Evolutionary conservation across 2,797 vertebrate genomes (phyloP), one percentile per base, ranked within the genome.

Genomic region (Threskiornis aethiopicus): DNA sequence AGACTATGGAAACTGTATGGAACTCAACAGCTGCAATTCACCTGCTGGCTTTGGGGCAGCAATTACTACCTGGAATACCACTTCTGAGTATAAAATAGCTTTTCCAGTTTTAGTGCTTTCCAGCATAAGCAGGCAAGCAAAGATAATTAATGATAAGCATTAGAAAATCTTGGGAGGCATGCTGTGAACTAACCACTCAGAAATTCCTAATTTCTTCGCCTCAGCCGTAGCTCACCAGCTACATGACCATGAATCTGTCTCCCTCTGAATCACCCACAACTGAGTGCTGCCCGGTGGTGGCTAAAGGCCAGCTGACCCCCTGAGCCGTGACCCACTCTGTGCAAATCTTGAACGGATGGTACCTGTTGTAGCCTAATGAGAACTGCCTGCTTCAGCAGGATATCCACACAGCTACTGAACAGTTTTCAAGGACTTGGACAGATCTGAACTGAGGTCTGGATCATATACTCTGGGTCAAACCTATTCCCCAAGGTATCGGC

Each of bases 271-370:
- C 4, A 41, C 29, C n/a, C 52, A 5, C 10, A 67, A 28, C 16
- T 12, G 42, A 80, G 54, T 2, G 22, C 46, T 79, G 41, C 37
- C 76, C 1, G 1, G 28, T 52, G 44, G 31, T 13, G 31, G 46
- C 49, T 58, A n/a, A 42, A 35, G 35, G 29, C 28, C 33, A 59
- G n/a, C 19, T 37, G 47, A 81, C 1, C 2, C 31, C 44, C 46
- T 25, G 35, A 84, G 77, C 3, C 1, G 0, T 51, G 6, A 54
- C 46, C 20, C 49, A 12, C n/a, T 20, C 33, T 0, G 1, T 25
- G 67, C 37, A 59, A 33, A 22, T 13, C 52, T 66, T 24, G 39
- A 87, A 62, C 0, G 5, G 24, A 42, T 13, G 33, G 51, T n/a
- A 44, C 31, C 37, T 59, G n/a, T 20, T 29, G 8, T 6, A 73